Conservation (phyloP, 2,113 vertebrate species). For the Acinonyx jubatus region DNA sequence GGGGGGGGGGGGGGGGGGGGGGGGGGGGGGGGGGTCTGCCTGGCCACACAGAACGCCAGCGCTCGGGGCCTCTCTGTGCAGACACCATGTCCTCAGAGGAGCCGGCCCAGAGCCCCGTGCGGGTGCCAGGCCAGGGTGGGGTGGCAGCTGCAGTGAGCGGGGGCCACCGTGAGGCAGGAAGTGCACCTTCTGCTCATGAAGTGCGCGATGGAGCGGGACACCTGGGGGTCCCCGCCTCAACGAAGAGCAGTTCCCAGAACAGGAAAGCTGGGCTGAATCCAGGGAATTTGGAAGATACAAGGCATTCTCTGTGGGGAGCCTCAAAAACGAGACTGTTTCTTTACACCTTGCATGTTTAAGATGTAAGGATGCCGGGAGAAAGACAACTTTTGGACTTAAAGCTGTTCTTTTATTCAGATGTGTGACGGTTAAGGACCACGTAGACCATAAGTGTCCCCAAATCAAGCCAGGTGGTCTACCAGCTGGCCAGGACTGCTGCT, state of each 20-base stretch:
- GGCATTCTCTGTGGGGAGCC: not conserved
- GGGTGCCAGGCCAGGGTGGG: too few relatives aligned
- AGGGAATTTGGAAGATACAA: not conserved
- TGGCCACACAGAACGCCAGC: not conserved
- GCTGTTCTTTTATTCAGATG: not conserved
- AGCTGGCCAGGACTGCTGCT: rapidly evolving
- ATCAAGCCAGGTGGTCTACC: rapidly evolving
- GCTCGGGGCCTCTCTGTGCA: not conserved
- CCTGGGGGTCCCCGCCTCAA: not conserved
- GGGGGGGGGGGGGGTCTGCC: not conserved
- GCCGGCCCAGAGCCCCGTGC: too few relatives aligned
- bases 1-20: too few relatives aligned
- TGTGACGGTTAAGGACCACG: not conserved
- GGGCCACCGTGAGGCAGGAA: too few relatives aligned
- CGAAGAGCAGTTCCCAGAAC: not conserved
- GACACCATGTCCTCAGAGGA: not conserved
- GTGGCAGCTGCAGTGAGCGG: not conserved
- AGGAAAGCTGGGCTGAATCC: not conserved
- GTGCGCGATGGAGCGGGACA: not conserved
- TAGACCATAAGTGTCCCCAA: too few relatives aligned
- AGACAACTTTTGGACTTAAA: not conserved
- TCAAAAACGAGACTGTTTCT: not conserved
- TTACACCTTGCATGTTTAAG: not conserved
- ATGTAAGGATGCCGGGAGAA: not conserved
- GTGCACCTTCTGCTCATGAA: too few relatives aligned